Evolutionary conservation across 1,140 invertebrate genomes (phyloP), one percentile per base, ranked within the genome.

Genomic region (Sesamia nonagrioides): DNA sequence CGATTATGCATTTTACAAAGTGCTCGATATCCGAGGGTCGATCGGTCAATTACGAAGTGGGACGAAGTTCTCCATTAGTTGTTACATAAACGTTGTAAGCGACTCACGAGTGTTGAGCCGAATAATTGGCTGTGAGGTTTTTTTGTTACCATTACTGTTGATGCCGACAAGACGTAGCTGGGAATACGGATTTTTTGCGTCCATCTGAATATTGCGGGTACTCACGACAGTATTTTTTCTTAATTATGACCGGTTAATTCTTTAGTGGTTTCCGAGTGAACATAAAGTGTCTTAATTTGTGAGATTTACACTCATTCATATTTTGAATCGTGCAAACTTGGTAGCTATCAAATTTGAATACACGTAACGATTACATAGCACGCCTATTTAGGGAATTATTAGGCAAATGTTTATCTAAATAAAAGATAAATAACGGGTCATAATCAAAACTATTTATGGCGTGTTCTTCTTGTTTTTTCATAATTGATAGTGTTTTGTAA

Each of bases 1-100:
- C 58, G 58, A 75, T 75, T 75, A 75, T 18, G 56, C 40, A 60
- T 75, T 75, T 74, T 61, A 61, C 56, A 37, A 75, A 50, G 35
- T 75, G 58, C 42, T 50, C 58, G 37, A 58, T 75, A 35, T 17
- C 48, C 68, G 68, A 71, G 50, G 68, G 33, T 35, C 48, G 68
- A 37, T 60, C 40, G 37, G 66, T 33, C 66, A 69, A 50, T 69
- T 50, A 48, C n/a, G 42, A 48, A 42, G 18, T 61, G 45, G 58
- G 45, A 37, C 18, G 58, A 27, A 56, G 54, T 74, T 60, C 50
- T 42, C 58, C 17, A 27, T 61, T 42, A 37, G 42, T 50, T 45
- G 54, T 73, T 73, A 71, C 68, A 71, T 71, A 71, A 71, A 18
- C 2, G 7, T 54, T 15, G 68, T 71, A 69, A 50, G 42, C 17